Percentiles rank a stretch among this genome's conserved stretches.
These are phyloP conservation scores for Perodicticus potto DNA, from an alignment of 2,797 vertebrate species.

Conservation along the genomic window DNA sequence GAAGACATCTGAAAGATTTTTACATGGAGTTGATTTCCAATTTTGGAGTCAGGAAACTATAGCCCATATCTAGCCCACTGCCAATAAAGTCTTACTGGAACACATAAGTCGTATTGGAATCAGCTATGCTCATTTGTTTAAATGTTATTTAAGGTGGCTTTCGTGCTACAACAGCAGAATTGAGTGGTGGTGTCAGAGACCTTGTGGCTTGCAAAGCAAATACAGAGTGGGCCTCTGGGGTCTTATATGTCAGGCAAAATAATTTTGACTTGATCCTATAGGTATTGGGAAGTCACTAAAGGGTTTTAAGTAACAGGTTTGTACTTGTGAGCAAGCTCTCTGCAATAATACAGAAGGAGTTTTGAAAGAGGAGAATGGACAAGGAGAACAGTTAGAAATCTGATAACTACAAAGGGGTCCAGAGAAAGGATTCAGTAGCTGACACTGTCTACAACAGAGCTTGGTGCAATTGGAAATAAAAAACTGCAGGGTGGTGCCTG, in stretches of 20 bases:
- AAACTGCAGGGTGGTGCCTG: not conserved
- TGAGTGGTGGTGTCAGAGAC: not conserved
- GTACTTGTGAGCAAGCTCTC: constrained; percentile 36
- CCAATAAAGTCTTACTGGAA: not conserved
- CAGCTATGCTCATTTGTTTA: not conserved
- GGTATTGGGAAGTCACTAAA: not conserved
- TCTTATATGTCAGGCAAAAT: constrained; percentile 5
- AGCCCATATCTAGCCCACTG: not conserved
- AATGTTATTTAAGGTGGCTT: not conserved
- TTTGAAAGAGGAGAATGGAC: not conserved
- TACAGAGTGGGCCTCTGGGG: not conserved
- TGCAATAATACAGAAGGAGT: not conserved
- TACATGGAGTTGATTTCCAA: not conserved
- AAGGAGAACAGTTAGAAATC: not conserved
- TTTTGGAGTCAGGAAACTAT: not conserved
- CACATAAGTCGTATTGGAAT: too few species aligned
- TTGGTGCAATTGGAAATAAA: not conserved
- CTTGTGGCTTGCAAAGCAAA: not conserved
- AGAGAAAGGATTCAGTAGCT: not conserved
- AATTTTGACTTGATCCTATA: not conserved
- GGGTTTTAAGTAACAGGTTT: not conserved
- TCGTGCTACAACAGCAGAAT: not conserved
- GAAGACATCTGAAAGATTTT: not conserved
- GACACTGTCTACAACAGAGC: not conserved
- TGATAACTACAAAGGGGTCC: not conserved